Percentiles rank a stretch among this genome's conserved stretches.
These are phyloP conservation scores for Otus sunia DNA, from an alignment of 2,113 vertebrate species.

Conservation along the genomic window DNA sequence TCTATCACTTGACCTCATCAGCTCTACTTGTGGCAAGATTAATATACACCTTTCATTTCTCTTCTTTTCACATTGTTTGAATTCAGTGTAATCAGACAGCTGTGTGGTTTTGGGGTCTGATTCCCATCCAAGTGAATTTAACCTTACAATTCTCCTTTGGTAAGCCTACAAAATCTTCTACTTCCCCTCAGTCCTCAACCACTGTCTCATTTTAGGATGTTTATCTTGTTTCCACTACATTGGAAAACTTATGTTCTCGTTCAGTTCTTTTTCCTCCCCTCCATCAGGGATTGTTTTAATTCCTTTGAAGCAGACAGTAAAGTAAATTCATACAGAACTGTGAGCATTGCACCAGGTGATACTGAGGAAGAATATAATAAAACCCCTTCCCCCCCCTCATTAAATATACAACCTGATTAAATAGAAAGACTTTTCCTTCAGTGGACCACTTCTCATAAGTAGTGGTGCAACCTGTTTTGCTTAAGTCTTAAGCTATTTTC, in stretches of 20 bases:
- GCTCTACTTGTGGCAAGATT: neutral
- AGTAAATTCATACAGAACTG: neutral
- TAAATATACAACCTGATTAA: neutral
- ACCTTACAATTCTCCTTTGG: neutral
- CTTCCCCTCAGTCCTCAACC: neutral
- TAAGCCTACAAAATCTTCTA: neutral
- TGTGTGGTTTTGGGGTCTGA: neutral
- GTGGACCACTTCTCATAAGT: neutral
- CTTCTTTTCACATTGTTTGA: neutral
- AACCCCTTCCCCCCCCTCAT: fast-evolving
- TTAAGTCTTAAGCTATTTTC: neutral
- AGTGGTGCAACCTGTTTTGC: neutral
- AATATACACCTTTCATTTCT: neutral
- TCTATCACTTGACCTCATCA: neutral
- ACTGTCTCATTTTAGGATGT: neutral
- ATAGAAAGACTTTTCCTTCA: neutral
- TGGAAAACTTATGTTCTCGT: neutral
- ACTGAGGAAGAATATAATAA: neutral
- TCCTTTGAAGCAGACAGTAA: neutral
- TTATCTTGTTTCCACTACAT: neutral
- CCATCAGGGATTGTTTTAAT: neutral
- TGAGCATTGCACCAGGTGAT: neutral
- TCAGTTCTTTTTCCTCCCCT: neutral
- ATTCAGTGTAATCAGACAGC: neutral
- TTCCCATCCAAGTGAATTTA: neutral